These are phyloP conservation scores for Mola mola DNA, from an alignment of 2,113 vertebrate species.

Conservation along the genomic window DNA sequence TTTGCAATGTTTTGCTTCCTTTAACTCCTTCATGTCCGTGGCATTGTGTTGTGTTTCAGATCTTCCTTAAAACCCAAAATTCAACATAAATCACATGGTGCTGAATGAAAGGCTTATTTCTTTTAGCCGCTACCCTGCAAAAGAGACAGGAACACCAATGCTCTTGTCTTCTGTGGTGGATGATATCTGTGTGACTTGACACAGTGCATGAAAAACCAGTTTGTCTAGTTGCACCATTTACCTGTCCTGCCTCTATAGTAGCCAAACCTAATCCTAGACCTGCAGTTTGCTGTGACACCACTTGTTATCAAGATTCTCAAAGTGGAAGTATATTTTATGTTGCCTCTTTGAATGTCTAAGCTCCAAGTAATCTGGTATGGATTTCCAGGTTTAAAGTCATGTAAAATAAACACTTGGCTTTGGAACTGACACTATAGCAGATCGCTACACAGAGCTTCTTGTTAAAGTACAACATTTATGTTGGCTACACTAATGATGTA, in stretches of 20 bases:
- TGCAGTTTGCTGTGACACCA: slow-evolving; percentile 9
- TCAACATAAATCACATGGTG: slow-evolving; percentile 52
- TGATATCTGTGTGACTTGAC: slow-evolving; percentile 34
- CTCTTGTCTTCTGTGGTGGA: slow-evolving; percentile 20
- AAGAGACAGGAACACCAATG: slow-evolving; percentile 13
- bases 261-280: slow-evolving; percentile 8
- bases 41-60: slow-evolving; percentile 25
- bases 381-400: slow-evolving; percentile 34
- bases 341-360: slow-evolving; percentile 10
- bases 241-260: slow-evolving; percentile 31
- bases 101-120: slow-evolving; percentile 37
- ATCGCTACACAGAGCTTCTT: too few relatives aligned
- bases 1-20: not conserved
- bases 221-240: slow-evolving; percentile 58
- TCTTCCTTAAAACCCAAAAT: slow-evolving; percentile 16
- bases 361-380: slow-evolving; percentile 28
- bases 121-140: slow-evolving; percentile 15
- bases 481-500: too few relatives aligned
- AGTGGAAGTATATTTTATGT: slow-evolving; percentile 41
- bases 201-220: slow-evolving; percentile 61
- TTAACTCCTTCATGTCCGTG: slow-evolving; percentile 1
- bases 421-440: not conserved
- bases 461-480: too few relatives aligned
- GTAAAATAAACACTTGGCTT: slow-evolving; percentile 48
- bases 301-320: slow-evolving; percentile 20